These are phyloP conservation scores for Megathymus violae DNA, from an alignment of 1,140 invertebrate species.

Conservation along the genomic window DNA sequence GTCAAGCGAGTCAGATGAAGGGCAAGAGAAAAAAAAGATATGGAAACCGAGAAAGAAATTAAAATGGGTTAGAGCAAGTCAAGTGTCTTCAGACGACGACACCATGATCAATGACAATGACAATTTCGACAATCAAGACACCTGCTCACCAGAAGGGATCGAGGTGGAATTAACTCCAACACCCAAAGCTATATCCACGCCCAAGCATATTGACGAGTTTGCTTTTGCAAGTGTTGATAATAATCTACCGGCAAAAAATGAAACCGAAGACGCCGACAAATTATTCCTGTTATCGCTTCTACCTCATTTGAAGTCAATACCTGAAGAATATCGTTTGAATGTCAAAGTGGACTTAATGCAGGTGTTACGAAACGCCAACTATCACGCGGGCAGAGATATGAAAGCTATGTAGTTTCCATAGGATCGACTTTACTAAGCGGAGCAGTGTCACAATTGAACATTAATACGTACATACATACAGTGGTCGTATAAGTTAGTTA, in stretches of 20 bases:
- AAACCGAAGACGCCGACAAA: conserved; percentile 65
- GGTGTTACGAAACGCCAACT: conserved; percentile 67
- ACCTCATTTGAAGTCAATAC: conserved; percentile 69
- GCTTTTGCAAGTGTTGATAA: conserved; percentile 67
- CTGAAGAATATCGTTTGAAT: conserved; percentile 63
- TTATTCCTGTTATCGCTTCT: conserved; percentile 71
- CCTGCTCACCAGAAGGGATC: conserved; percentile 11
- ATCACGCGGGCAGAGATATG: conserved; percentile 42
- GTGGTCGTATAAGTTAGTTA: background rate
- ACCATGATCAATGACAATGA: conserved; percentile 40
- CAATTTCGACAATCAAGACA: conserved; percentile 33
- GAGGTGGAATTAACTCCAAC: conserved; percentile 1
- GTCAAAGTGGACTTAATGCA: conserved; percentile 78
- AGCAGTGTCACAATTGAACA: too few relatives aligned
- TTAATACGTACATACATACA: too few relatives aligned
- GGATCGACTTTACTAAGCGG: too few relatives aligned
- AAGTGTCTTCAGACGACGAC: conserved; percentile 55
- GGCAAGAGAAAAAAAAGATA: conserved; percentile 40
- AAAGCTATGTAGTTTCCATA: conserved; percentile 49
- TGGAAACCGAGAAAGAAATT: conserved; percentile 61
- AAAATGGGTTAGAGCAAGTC: conserved; percentile 51
- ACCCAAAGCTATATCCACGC: conserved; percentile 15
- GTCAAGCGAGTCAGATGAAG: conserved; percentile 61
- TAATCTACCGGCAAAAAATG: conserved; percentile 36
- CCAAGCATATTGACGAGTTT: conserved; percentile 58